Base-by-base conservation (phyloP, 2,888 invertebrate genomes). In the Nasonia oneida region DNA sequence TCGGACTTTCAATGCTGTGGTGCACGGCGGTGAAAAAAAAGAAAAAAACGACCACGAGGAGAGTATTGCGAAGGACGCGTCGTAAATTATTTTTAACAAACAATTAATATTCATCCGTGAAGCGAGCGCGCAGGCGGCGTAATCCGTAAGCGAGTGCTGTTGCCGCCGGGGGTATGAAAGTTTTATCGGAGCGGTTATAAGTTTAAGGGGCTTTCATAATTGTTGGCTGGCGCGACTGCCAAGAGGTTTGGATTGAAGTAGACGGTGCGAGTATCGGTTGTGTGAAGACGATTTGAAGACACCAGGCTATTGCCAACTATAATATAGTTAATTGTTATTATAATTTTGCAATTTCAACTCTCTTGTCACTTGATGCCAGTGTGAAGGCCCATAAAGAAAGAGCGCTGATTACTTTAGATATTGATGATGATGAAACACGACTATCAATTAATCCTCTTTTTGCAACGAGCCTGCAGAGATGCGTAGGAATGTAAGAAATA, bases 71-170 rank as follows among this genome's bases (percentile, higher is more conserved):
- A 76, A 23, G 53, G 23, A 47, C 70, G 74, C 23, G 70, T 73
- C 70, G 42, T 70, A 78, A 79, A 82, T 86, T 84, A 86, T 81
- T 81, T 80, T 79, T 67, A 81, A 77, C 78, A 67, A 79, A 84
- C 81, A 78, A 86, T 86, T 84, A 84, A 84, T 86, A 86, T 84
- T 81, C 86, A 83, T 57, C 75, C 64, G n/a, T 67, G 81, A 85
- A 53, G 29, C 57, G 15, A 33, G 18, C 29, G 37, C 12, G 15
- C 77, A 61, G 3, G 23, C 57, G 42, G 14, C 79, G 33, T 73
- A 78, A 77, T 83, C 61, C 57, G 57, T 33, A 47, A n/a, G 29
- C 29, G 23, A 23, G 10, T 61, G 37, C 29, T 3, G n/a, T 23
- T 12, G 29, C 61, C 33, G 33, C 29, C 67, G 67, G 67, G 67